phyloP scores from a whole-genome alignment of 2,888 invertebrate species.

The Callyntrura guangdongensis region DNA sequence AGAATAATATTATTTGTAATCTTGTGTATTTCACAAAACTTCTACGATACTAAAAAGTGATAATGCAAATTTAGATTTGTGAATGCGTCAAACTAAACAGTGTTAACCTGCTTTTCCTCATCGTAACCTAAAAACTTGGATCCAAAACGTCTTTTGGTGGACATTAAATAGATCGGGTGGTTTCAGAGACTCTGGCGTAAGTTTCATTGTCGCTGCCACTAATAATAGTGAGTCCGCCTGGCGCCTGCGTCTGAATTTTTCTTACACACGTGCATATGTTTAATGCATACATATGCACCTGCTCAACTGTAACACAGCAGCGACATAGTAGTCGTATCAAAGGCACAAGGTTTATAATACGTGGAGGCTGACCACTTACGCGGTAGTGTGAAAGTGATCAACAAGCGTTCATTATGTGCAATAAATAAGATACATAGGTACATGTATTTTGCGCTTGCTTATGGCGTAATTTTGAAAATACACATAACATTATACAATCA shows the following conservation, averaged over 20 bases:
- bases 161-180: neutral
- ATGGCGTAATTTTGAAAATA: conserved; percentile 19
- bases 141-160: neutral
- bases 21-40: neutral
- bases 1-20: too few species aligned
- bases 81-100: neutral
- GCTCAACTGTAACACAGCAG: neutral
- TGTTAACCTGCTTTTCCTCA: conserved; percentile 1
- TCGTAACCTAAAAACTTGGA: neutral
- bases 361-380: neutral
- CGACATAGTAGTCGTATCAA: too few species aligned
- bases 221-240: too few species aligned
- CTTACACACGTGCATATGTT: neutral
- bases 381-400: neutral
- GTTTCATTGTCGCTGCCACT: too few species aligned
- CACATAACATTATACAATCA: conserved; percentile 23
- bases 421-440: neutral
- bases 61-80: neutral
- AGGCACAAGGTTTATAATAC: neutral
- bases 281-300: conserved; percentile 15
- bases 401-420: neutral
- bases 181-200: too few species aligned
- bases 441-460: neutral
- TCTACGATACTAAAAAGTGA: neutral
- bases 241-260: neutral